Evolutionary conservation across 92 coral and sea anemone genomes (phyloP).

Genomic region (Porites divaricata): DNA sequence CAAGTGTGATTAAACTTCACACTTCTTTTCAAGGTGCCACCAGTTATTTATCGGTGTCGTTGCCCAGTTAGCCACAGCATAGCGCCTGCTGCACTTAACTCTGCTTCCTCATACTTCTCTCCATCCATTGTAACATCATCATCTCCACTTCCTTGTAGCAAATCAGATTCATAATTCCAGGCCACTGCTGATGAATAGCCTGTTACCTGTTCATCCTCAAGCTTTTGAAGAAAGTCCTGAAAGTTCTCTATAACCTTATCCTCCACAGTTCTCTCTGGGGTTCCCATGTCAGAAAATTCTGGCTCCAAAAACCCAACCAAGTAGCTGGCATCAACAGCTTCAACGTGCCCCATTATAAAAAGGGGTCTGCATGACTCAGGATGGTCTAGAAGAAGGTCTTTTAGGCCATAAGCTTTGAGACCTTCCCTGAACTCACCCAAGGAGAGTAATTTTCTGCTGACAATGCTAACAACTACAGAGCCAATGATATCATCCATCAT

Average conservation of each 20-base stretch:
- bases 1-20: constrained; percentile 67
- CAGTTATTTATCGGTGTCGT: constrained; percentile 42
- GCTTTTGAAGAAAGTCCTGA: background rate
- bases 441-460: constrained; percentile 18
- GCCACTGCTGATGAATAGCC: no score
- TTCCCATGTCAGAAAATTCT: background rate
- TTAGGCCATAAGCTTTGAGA: constrained; percentile 36
- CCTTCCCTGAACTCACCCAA: constrained; percentile 50
- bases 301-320: background rate
- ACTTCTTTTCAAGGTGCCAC: constrained; percentile 5
- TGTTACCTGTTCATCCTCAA: background rate
- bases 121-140: no score
- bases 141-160: no score
- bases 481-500: constrained; percentile 14
- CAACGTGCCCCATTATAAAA: constrained; percentile 33
- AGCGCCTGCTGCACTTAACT: constrained; percentile 44
- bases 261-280: background rate
- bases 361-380: constrained; percentile 47
- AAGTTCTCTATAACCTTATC: background rate
- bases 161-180: no score
- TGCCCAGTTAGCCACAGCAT: constrained; percentile 65
- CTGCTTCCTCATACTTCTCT: constrained; percentile 30
- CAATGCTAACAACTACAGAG: constrained; percentile 24
- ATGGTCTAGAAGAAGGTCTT: constrained; percentile 29
- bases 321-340: constrained; percentile 56